These are phyloP conservation scores for Porites lobata DNA, from an alignment of 92 coral and sea anemone species.

Conservation along the genomic window DNA sequence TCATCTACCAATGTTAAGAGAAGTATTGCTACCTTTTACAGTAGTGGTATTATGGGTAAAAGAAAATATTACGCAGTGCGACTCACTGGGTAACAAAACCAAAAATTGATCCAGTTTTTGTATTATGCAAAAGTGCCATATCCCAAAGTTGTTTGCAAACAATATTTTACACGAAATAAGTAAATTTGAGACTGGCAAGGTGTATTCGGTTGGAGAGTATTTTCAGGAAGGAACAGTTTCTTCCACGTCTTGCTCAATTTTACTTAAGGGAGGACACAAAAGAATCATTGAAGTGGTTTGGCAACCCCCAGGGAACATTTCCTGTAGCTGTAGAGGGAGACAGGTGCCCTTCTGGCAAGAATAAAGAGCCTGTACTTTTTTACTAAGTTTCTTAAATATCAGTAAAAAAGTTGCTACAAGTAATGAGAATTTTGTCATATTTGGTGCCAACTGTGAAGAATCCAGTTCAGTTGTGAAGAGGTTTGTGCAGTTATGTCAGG, in stretches of 20 bases:
- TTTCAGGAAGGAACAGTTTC: conserved; percentile 44
- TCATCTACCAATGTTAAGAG: no score
- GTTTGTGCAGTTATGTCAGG: conserved; percentile 20
- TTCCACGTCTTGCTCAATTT: conserved; percentile 67
- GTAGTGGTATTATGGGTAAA: not conserved
- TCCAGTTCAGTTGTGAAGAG: conserved; percentile 3
- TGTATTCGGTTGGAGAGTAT: conserved; percentile 35
- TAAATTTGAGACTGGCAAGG: no score
- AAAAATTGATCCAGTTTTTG: no score
- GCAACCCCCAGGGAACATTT: conserved; percentile 74
- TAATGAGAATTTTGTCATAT: conserved; percentile 49
- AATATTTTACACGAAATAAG: no score
- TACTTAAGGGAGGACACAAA: conserved; percentile 57
- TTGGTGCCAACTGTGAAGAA: conserved; percentile 60
- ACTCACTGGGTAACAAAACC: no score
- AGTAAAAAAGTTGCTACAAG: conserved; percentile 66
- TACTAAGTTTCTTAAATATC: conserved; percentile 67
- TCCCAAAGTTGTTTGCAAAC: no score
- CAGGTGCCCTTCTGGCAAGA: conserved; percentile 80
- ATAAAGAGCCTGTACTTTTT: conserved; percentile 75
- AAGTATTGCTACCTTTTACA: no score
- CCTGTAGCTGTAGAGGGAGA: conserved; percentile 75
- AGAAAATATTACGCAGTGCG: no score
- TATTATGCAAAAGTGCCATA: conserved; percentile 29
- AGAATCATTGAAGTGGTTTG: conserved; percentile 72